These are phyloP conservation scores for Mugil cephalus DNA, from an alignment of 2,113 vertebrate genomes.

Conservation along the genomic window DNA sequence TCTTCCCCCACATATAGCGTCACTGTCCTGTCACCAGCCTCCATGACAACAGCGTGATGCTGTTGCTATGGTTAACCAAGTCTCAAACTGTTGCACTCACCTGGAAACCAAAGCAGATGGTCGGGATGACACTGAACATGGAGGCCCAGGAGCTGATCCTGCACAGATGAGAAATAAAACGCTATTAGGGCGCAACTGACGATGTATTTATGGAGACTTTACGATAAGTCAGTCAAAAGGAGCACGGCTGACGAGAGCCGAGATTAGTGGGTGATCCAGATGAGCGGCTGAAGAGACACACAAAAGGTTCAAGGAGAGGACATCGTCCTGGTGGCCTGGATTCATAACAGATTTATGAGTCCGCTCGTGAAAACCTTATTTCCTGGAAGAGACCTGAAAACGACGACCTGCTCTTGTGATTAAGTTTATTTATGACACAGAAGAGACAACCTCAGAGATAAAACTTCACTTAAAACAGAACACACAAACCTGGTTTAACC, in stretches of 20 bases:
- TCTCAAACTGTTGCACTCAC: slow-evolving; percentile 77
- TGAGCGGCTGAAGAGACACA: background rate
- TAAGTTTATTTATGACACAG: background rate
- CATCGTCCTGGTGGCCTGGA: slow-evolving; percentile 17
- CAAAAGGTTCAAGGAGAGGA: slow-evolving; percentile 7
- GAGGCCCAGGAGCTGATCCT: slow-evolving; percentile 89
- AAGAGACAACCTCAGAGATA: background rate
- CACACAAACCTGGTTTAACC: background rate
- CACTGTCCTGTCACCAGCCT: background rate
- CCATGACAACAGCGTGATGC: background rate
- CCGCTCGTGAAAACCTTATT: background rate
- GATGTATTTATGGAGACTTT: slow-evolving; percentile 49
- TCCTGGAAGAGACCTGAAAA: slow-evolving; percentile 10
- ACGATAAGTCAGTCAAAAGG: slow-evolving; percentile 35
- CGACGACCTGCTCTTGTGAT: background rate
- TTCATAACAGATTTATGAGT: slow-evolving; percentile 26
- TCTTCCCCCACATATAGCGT: background rate
- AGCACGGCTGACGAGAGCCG: background rate
- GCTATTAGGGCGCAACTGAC: slow-evolving; percentile 30
- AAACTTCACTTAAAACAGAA: background rate
- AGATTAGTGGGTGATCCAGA: slow-evolving; percentile 5
- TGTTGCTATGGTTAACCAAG: slow-evolving; percentile 4
- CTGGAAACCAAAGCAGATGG: slow-evolving; percentile 98
- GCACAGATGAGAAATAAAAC: slow-evolving; percentile 1
- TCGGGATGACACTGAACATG: slow-evolving; percentile 90